phyloP scores from a whole-genome alignment of 2,888 invertebrate genomes.

The Branchipolynoe longqiensis region DNA sequence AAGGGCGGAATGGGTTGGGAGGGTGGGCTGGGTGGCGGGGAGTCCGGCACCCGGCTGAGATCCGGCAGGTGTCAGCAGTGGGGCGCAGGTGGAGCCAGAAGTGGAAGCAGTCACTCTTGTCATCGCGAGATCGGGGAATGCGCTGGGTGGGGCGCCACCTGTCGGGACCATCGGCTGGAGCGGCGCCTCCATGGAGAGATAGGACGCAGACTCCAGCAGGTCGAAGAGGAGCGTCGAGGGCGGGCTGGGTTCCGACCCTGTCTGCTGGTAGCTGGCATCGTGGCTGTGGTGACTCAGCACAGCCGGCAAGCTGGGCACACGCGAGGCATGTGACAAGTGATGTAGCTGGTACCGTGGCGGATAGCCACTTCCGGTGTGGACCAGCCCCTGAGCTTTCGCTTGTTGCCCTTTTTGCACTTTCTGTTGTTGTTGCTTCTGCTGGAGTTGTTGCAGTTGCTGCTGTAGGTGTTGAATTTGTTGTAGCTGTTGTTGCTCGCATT shows the following conservation, averaged over 20 bases:
- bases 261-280: too few relatives aligned
- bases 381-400: too few relatives aligned
- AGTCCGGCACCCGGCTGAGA: not conserved
- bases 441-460: too few relatives aligned
- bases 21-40: not conserved
- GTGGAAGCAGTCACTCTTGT: not conserved
- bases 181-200: not conserved
- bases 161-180: not conserved
- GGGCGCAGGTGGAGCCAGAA: not conserved
- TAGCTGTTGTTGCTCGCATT: too few relatives aligned
- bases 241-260: not conserved
- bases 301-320: too few relatives aligned
- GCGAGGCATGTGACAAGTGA: too few relatives aligned
- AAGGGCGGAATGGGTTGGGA: not conserved
- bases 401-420: too few relatives aligned
- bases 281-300: too few relatives aligned
- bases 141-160: not conserved
- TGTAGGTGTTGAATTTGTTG: too few relatives aligned
- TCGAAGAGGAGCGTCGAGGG: conserved; percentile 5
- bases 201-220: not conserved
- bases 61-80: not conserved
- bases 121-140: not conserved
- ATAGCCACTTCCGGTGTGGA: not conserved
- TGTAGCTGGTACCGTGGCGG: not conserved
- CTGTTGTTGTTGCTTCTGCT: too few relatives aligned